These are phyloP conservation scores for Pemphredon lugubris DNA, from an alignment of 2,888 invertebrate species.

Conservation along the genomic window DNA sequence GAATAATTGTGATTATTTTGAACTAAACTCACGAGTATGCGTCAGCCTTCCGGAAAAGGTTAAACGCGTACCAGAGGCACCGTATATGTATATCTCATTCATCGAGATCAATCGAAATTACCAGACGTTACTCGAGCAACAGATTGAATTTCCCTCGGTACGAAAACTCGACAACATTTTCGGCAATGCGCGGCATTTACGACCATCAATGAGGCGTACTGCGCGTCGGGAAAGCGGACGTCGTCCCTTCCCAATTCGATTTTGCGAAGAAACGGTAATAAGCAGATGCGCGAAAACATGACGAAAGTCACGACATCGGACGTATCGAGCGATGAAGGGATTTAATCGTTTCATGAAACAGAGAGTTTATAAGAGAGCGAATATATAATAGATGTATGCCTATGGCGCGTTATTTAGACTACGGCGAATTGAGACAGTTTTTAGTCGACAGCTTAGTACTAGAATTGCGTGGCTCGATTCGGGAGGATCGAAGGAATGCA, in stretches of 20 bases:
- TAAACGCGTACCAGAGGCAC: too few species aligned
- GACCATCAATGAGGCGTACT: slow-evolving; percentile 44
- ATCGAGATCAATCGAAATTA: too few species aligned
- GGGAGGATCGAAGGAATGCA: slow-evolving; percentile 52
- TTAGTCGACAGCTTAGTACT: slow-evolving; percentile 54
- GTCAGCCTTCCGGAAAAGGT: too few species aligned
- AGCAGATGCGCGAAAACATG: slow-evolving; percentile 55
- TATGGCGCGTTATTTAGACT: slow-evolving; percentile 61
- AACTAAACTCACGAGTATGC: too few species aligned
- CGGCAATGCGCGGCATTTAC: slow-evolving; percentile 38
- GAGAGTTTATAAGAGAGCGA: slow-evolving; percentile 61
- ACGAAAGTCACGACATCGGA: slow-evolving; percentile 45
- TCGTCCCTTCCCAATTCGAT: slow-evolving; percentile 27
- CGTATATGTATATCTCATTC: too few species aligned
- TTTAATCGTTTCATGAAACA: slow-evolving; percentile 58
- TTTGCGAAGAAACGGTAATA: slow-evolving; percentile 2
- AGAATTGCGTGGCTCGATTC: slow-evolving; percentile 49
- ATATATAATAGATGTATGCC: slow-evolving; percentile 61
- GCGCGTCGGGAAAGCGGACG: slow-evolving; percentile 22
- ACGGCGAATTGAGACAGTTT: slow-evolving; percentile 57
- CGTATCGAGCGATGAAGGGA: slow-evolving; percentile 52
- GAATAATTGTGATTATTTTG: too few species aligned
- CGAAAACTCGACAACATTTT: slow-evolving; percentile 8
- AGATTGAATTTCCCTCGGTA: too few species aligned
- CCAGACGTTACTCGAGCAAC: too few species aligned